phyloP scores from a whole-genome alignment of 2,888 invertebrate genomes.

The Chymomyza procnemis region DNA sequence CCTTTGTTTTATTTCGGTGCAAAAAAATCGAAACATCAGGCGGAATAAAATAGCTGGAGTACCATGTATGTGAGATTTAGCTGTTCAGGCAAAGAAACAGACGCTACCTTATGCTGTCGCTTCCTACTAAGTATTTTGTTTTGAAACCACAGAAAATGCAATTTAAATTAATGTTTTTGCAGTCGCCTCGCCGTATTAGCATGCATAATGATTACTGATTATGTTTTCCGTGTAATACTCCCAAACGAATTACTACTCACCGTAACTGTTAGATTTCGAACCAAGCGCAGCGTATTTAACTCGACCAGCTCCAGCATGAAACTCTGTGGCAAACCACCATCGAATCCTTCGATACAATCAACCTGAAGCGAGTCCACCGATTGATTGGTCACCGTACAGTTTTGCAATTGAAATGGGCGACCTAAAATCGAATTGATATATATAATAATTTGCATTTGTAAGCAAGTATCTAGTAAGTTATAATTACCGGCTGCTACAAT shows the following conservation, averaged over 20 bases:
- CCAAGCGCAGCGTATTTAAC: slow-evolving; percentile 82
- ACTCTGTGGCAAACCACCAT: slow-evolving; percentile 91
- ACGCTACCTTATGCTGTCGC: too few species aligned
- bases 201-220: too few species aligned
- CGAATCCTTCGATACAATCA: slow-evolving; percentile 92
- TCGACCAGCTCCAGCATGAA: slow-evolving; percentile 90
- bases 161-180: too few species aligned
- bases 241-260: slow-evolving; percentile 68
- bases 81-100: too few species aligned
- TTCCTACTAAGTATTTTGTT: too few species aligned
- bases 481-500: slow-evolving; percentile 88
- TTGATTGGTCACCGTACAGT: slow-evolving; percentile 93
- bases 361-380: slow-evolving; percentile 90
- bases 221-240: not conserved
- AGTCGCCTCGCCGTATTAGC: too few species aligned
- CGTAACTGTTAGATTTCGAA: slow-evolving; percentile 76
- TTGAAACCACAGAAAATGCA: too few species aligned
- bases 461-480: slow-evolving; percentile 36
- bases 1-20: too few species aligned
- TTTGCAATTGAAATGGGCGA: slow-evolving; percentile 91
- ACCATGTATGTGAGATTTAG: too few species aligned
- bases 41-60: too few species aligned
- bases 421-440: slow-evolving; percentile 79
- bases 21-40: too few species aligned
- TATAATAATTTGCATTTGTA: slow-evolving; percentile 9